Base-by-base conservation (phyloP, 2,888 invertebrate genomes). In the Gymnocheta viridis region DNA sequence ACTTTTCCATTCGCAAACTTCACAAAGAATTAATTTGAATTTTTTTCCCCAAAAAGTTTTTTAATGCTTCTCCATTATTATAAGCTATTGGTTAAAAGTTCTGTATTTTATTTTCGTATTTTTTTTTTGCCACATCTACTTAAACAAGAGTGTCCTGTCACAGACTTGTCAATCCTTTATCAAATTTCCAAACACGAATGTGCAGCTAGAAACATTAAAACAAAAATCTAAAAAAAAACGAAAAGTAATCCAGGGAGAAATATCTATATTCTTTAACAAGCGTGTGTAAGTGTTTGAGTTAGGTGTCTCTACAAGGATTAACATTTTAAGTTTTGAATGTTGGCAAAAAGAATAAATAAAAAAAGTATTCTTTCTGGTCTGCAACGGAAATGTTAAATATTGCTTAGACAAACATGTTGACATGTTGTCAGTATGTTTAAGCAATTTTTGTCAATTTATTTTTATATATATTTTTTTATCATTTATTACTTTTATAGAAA, bases 401-500 rank as follows among this genome's bases (percentile, higher is more conserved):
- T 85, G 85, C 88, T 88, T 86, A 89, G 89, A 90, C 88, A 90
- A 89, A 88, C 90, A 89, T 90, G 90, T 87, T 89, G 90, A 89
- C 90, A 89, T 89, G 89, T 87, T 90, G 89, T 89, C 89, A 89
- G 87, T 89, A 88, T 88, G 89, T 72, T 79, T 66, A 64, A 76
- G 72, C 74, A 64, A 85, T 82, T 81, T 85, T 85, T 74, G 49
- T 51, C 38, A 51, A 24, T 66, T 56, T 67, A 17, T 66, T 70
- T 73, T 22, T 60, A 19, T 62, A 19, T 56, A 35, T 60, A 35
- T 62, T 14, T 14, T 47, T 22, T 74, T 27, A 22, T 49, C 44
- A 47, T 62, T 62, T 73, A 51, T 51, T 60, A 47, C 70, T 29
- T 29, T 69, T n/a, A 24, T 12, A 35, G 6, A n/a, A 60, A 38